A percentile compares a stretch with the other conserved stretches of the same genome.
Evolutionary conservation across 2,888 invertebrate genomes (phyloP).

Genomic region (Dorcus parallelipipedus): DNA sequence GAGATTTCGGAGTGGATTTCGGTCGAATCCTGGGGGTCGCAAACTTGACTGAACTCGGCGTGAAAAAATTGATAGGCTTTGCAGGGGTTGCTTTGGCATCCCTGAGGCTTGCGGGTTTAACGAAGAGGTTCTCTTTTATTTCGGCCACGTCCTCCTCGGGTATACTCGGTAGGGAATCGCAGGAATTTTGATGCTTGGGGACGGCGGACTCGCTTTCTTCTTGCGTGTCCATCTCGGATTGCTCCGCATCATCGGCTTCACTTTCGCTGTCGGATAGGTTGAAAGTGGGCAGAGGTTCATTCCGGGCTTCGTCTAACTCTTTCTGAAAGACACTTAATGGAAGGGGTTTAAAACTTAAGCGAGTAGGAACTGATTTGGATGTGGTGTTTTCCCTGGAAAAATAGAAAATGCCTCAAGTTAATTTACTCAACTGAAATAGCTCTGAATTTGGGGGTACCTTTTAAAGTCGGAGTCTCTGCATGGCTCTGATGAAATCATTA

Average conservation of each 20-base stretch:
- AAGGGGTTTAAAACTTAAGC: conserved; percentile 13
- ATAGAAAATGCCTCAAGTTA: too few species aligned
- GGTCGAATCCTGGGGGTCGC: background rate
- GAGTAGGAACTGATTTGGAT: too few species aligned
- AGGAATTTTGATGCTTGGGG: too few species aligned
- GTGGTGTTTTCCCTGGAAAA: too few species aligned
- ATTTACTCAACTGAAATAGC: too few species aligned
- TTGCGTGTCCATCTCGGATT: background rate
- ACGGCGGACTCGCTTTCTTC: background rate
- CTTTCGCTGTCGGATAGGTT: background rate
- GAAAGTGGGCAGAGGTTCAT: conserved; percentile 19
- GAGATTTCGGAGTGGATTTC: background rate
- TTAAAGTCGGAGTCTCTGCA: too few species aligned
- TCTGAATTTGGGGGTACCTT: too few species aligned
- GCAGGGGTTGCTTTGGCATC: background rate
- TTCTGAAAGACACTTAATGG: conserved; percentile 20
- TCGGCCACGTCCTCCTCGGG: background rate
- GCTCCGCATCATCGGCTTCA: background rate
- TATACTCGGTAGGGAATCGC: background rate
- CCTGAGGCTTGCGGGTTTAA: background rate
- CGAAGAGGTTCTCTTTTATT: background rate
- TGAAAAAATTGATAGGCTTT: background rate
- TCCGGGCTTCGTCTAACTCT: conserved; percentile 23
- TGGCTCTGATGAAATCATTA: too few species aligned
- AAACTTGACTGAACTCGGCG: background rate